Evolutionary conservation across 1,140 invertebrate genomes (phyloP), one percentile per base, ranked within the genome.

Genomic region (Scylla paramamosain): DNA sequence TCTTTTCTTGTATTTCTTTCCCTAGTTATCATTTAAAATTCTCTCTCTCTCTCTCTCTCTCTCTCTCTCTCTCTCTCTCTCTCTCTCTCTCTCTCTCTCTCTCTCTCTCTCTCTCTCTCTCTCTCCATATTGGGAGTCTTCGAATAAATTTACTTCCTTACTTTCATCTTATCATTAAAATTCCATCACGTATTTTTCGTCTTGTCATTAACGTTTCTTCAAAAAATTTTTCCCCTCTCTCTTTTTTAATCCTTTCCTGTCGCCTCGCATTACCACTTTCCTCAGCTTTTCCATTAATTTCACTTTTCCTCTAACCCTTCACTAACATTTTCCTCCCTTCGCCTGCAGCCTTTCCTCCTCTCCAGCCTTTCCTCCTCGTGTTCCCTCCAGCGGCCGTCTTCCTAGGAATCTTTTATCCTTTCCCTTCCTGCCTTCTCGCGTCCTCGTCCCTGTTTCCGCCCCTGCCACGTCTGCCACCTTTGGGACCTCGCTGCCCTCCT

Each of bases 251-350:
- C 67, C 67, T 77, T 77, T n/a, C 2, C 25, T 20, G 0, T n/a
- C 25, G 12, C n/a, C 25, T n/a, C 20, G 6, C 67, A 25, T 77
- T 20, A 25, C 12, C 2, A 7, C n/a, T 77, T 77, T 77, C 52
- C 52, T 77, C 67, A 77, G 12, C 67, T 77, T 77, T 77, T 59
- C 52, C 52, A n/a, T n/a, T 77, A 77, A n/a, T 77, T 77, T 77
- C n/a, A 12, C 67, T 7, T 77, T n/a, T n/a, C 67, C 20, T n/a
- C 25, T 77, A 20, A 20, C 67, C 67, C 67, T 77, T 77, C 67
- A 77, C 67, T 77, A n/a, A 77, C 67, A 77, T n/a, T n/a, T 77
- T 59, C 67, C 67, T 77, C 67, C 67, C 67, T 77, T 77, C 67
- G 67, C 67, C 67, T 25, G 67, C 67, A 77, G 67, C 67, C 67